Evolutionary conservation across 1,140 invertebrate species (phyloP), one percentile per base, ranked within the genome.

Genomic region (Ctenoplectra terminalis): DNA sequence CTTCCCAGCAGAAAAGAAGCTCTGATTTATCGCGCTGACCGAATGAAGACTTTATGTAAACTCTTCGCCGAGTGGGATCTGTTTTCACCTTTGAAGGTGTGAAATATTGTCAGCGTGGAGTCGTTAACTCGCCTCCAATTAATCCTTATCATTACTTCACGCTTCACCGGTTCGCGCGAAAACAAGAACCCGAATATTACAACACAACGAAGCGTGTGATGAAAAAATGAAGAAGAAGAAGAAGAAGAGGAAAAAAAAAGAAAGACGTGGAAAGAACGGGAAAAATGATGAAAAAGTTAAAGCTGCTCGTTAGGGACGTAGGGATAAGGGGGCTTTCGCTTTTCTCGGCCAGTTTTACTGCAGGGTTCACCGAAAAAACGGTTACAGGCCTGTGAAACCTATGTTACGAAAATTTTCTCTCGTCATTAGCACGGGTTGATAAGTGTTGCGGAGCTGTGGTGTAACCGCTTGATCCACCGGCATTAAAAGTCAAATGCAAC

Each of bases 401-500:
- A 48, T 40, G 85, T 52, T 29, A 80, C 78, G 85, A 87, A 87
- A 87, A 88, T 88, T 87, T 87, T 81, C 80, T 73, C 82, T 73
- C 84, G 90, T 90, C 89, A 88, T 92, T 92, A 92, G 86, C 89
- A 81, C 86, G 82, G 74, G 83, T 87, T 86, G 83, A 87, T 88
- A 86, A 90, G 89, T 87, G 84, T 81, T 71, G 87, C 64, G 75
- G n/a, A 54, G 86, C 83, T 87, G 77, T 86, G 70, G 83, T 81
- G 86, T 76, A 69, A 81, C 83, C 83, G 82, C 88, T 90, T 88
- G 85, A 92, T 91, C 87, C 89, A 86, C 85, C 73, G 81, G 81
- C 90, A 90, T 92, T 91, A 92, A 92, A 92, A 90, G 86, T 88
- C 89, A 89, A 92, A 92, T 87, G 89, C 88, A 92, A 91, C 91